phyloP scores from a whole-genome alignment of 2,797 vertebrate genomes.

The Lophotriccus pileatus region DNA sequence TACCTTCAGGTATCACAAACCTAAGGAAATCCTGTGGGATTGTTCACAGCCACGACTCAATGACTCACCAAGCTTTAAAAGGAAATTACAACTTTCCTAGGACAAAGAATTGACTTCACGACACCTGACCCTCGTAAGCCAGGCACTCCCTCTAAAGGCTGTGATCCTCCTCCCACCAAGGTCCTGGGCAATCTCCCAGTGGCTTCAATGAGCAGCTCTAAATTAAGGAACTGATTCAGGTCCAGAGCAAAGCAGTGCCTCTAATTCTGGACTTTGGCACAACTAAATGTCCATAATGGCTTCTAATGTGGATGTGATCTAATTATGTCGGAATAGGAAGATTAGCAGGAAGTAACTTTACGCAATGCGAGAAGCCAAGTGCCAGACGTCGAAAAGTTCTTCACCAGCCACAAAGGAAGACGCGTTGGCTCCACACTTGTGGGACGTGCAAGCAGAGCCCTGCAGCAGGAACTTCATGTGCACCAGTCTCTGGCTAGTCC shows the following conservation, averaged over 20 bases:
- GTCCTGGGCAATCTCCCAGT: background rate
- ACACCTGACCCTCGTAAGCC: conserved; percentile 34
- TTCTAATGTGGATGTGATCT: conserved; percentile 8
- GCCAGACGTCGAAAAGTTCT: conserved; percentile 5
- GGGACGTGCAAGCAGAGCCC: background rate
- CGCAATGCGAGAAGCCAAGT: background rate
- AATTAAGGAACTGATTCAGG: background rate
- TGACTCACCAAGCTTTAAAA: conserved; percentile 61
- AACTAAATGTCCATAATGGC: background rate
- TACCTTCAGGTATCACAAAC: conserved; percentile 60
- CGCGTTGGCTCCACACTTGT: accelerated
- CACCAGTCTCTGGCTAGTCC: background rate
- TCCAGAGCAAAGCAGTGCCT: background rate
- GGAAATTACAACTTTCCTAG: conserved; percentile 69
- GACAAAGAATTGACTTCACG: conserved; percentile 35
- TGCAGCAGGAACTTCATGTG: background rate
- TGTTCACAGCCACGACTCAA: conserved; percentile 50
- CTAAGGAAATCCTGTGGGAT: conserved; percentile 65
- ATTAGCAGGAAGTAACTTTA: conserved; percentile 56
- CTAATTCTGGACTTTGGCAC: conserved; percentile 1
- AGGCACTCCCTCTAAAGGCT: conserved; percentile 48
- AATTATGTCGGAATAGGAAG: conserved; percentile 46
- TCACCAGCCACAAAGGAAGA: background rate
- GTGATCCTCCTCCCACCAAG: background rate
- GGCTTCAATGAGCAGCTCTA: background rate